Evolutionary conservation across 2,888 invertebrate species (phyloP).

Genomic region (Melitaea athalia): DNA sequence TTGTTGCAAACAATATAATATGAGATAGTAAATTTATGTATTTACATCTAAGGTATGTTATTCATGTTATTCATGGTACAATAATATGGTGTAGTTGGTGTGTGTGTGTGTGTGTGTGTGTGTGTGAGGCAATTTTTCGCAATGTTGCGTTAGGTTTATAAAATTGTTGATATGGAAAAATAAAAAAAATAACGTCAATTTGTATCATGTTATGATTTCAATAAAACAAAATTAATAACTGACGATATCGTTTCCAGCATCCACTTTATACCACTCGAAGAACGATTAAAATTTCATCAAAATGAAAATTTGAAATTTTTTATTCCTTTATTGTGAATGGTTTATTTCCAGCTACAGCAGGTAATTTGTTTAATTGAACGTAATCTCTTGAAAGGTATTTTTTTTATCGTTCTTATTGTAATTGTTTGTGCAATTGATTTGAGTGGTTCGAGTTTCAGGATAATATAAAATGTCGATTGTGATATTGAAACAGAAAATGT

Average conservation of each 20-base stretch:
- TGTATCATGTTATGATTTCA: background rate
- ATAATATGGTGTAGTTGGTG: too few relatives aligned
- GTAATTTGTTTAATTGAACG: slow-evolving; percentile 41
- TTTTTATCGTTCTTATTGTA: slow-evolving; percentile 18
- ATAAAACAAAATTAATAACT: slow-evolving; percentile 1
- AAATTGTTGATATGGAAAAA: background rate
- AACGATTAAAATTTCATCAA: slow-evolving; percentile 39
- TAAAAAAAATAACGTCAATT: background rate
- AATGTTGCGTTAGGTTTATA: too few relatives aligned
- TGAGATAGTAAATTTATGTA: too few relatives aligned
- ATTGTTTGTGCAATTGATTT: slow-evolving; percentile 23
- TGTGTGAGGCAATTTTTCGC: too few relatives aligned
- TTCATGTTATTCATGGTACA: too few relatives aligned
- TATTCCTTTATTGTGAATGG: slow-evolving; percentile 26
- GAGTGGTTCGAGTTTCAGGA: slow-evolving; percentile 12
- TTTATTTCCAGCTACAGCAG: slow-evolving; percentile 28
- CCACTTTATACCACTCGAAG: slow-evolving; percentile 23
- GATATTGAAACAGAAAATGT: background rate
- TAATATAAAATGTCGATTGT: background rate
- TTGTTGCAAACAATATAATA: too few relatives aligned
- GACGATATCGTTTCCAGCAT: slow-evolving; percentile 13
- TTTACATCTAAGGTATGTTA: too few relatives aligned
- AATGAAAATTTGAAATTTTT: slow-evolving; percentile 39
- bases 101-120: too few relatives aligned
- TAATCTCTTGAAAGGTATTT: slow-evolving; percentile 31